Percentiles rank a stretch among this genome's conserved stretches.
Evolutionary conservation across 2,797 vertebrate genomes (phyloP).

Genomic region (Sebastolobus altivelis): DNA sequence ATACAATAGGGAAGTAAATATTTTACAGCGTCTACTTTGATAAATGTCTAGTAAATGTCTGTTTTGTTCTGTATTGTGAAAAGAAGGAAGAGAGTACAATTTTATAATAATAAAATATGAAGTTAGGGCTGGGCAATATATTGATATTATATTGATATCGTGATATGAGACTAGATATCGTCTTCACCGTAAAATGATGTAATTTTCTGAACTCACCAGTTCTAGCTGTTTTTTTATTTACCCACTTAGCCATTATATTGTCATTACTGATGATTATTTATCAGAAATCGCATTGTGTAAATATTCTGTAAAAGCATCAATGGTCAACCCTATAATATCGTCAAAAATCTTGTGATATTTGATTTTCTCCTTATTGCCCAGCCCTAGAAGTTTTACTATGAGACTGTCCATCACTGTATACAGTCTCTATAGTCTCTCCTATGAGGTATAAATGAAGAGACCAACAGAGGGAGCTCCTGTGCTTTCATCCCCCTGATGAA

Average conservation of each 20-base stretch:
- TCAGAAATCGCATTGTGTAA: accelerated
- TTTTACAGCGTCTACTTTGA: neutral
- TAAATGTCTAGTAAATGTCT: neutral
- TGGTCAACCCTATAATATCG: too few relatives aligned
- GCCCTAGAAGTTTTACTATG: neutral
- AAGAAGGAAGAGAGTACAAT: neutral
- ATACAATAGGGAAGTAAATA: neutral
- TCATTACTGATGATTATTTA: too few relatives aligned
- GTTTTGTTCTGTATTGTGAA: conserved; percentile 1
- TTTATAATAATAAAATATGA: neutral
- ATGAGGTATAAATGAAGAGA: neutral
- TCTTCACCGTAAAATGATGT: too few relatives aligned
- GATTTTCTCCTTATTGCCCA: too few relatives aligned
- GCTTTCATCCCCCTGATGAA: conserved; percentile 35
- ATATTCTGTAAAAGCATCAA: too few relatives aligned
- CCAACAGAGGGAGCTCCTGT: conserved; percentile 74
- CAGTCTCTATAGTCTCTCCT: neutral
- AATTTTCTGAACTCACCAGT: too few relatives aligned
- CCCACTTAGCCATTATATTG: accelerated
- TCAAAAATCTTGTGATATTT: too few relatives aligned
- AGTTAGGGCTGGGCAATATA: too few relatives aligned
- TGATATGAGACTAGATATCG: too few relatives aligned
- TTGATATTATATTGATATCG: too few relatives aligned
- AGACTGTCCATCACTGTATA: neutral
- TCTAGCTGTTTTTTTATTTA: too few relatives aligned